Evolutionary conservation across 2,888 invertebrate species (phyloP).

Genomic region (Tridacna gigas): DNA sequence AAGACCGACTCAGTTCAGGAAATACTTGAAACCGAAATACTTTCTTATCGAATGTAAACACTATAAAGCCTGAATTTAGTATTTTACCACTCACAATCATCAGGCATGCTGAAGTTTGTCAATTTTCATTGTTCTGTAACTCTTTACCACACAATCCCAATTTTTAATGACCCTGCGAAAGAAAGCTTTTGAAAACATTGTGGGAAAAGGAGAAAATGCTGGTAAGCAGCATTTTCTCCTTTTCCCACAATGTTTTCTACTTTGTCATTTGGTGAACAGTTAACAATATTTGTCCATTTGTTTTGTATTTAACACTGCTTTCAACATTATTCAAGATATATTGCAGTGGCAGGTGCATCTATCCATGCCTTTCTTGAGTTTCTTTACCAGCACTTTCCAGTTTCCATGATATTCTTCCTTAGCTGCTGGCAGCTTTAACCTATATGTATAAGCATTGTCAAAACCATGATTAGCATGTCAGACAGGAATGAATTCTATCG

Average conservation of each 20-base stretch:
- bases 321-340: background rate
- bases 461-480: too few relatives aligned
- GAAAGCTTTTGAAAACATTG: background rate
- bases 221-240: constrained; percentile 5
- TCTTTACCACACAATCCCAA: constrained; percentile 10
- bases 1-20: constrained; percentile 14
- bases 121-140: background rate
- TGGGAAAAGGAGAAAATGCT: constrained; percentile 17
- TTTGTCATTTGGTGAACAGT: background rate
- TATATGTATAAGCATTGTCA: too few relatives aligned
- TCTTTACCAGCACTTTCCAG: too few relatives aligned
- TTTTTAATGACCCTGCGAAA: too few relatives aligned
- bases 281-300: background rate
- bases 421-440: too few relatives aligned
- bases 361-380: background rate
- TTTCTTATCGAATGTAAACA: constrained; percentile 12
- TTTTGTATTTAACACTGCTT: background rate
- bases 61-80: background rate
- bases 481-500: too few relatives aligned
- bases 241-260: constrained; percentile 10
- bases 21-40: constrained; percentile 24
- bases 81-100: background rate
- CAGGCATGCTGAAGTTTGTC: too few relatives aligned
- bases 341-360: too few relatives aligned
- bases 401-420: too few relatives aligned